A percentile compares a stretch with the other conserved stretches of the same genome.
These are phyloP conservation scores for Zonitis immaculata DNA, from an alignment of 2,888 invertebrate species.

Conservation along the genomic window DNA sequence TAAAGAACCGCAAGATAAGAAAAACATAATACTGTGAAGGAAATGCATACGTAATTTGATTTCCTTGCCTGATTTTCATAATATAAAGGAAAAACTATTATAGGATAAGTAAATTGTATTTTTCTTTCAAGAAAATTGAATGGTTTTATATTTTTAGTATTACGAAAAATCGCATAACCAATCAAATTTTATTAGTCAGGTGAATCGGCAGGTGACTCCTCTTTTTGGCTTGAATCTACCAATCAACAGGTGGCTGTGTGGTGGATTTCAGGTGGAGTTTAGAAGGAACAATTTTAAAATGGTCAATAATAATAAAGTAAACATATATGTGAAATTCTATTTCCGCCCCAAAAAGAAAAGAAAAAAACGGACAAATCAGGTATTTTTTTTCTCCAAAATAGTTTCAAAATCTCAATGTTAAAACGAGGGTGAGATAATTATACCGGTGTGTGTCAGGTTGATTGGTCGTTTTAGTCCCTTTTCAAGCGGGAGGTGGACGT, in stretches of 20 bases:
- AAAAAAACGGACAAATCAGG: too few relatives aligned
- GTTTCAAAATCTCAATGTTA: background rate
- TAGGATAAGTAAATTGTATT: too few relatives aligned
- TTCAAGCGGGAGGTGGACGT: conserved; percentile 30
- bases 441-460: conserved; percentile 2
- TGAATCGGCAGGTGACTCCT: background rate
- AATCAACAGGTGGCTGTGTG: background rate
- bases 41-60: conserved; percentile 48
- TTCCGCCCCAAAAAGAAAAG: too few relatives aligned
- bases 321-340: too few relatives aligned
- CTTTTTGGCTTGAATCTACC: background rate
- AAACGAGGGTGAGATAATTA: background rate
- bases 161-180: too few relatives aligned
- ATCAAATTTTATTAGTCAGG: background rate
- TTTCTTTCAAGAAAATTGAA: too few relatives aligned
- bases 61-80: conserved; percentile 34
- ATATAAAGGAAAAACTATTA: conserved; percentile 9
- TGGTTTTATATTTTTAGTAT: too few relatives aligned
- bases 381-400: background rate
- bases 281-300: too few relatives aligned
- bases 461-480: conserved; percentile 9
- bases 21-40: conserved; percentile 41
- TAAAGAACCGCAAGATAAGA: conserved; percentile 42
- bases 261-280: background rate
- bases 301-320: too few relatives aligned